These are phyloP conservation scores for Oreamnos americanus DNA, from an alignment of 2,113 vertebrate species.

Conservation along the genomic window DNA sequence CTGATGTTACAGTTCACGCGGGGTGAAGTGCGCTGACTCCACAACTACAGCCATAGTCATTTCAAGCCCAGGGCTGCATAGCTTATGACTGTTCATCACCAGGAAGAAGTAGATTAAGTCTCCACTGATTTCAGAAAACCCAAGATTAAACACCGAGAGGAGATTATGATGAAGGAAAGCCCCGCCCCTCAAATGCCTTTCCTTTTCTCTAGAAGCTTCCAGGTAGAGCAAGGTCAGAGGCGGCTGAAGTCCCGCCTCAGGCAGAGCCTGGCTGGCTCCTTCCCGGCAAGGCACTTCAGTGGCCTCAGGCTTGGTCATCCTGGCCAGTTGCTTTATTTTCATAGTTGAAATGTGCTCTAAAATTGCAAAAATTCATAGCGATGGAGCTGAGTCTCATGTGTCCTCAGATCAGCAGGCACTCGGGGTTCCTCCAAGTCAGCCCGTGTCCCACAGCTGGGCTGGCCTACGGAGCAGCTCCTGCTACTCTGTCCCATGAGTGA, in stretches of 20 bases:
- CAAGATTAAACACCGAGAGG: neutral
- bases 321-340: neutral
- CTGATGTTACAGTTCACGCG: fast-evolving
- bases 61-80: neutral
- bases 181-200: neutral
- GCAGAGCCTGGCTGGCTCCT: neutral
- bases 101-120: neutral
- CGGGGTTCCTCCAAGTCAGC: neutral
- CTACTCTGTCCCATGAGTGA: neutral
- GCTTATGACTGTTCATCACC: neutral
- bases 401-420: neutral
- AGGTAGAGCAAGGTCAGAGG: neutral
- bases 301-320: neutral
- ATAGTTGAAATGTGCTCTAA: neutral
- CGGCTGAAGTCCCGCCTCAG: neutral
- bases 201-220: neutral
- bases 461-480: fast-evolving
- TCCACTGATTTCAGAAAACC: neutral
- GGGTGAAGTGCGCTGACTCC: neutral
- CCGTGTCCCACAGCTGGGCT: fast-evolving
- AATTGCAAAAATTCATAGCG: neutral
- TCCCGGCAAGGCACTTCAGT: neutral
- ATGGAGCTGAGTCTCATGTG: fast-evolving
- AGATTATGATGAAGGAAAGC: neutral
- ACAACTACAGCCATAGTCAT: fast-evolving